Base-by-base conservation (phyloP, 2,888 invertebrate species). In the Heliconius aoede region DNA sequence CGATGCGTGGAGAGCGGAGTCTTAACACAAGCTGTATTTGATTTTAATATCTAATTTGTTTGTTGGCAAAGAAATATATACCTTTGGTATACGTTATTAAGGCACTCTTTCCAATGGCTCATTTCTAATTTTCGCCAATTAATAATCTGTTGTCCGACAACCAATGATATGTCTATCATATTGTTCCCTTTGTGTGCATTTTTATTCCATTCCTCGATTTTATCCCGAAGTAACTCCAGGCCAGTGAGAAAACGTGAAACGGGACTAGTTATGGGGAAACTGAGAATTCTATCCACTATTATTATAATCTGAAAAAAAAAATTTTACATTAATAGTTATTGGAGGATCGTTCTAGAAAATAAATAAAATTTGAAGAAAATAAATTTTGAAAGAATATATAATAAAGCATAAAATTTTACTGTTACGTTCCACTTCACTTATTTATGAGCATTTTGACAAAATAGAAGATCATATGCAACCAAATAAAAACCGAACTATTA, bases 121-220 rank as follows among this genome's bases (percentile, higher is more conserved):
- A 99, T 94, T 88, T 99, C 99, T 36, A 98, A 88, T 87, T 97
- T 97, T 77, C 99, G 96, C 99, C 99, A 99, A 72, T 96, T 95
- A 68, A 99, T 96, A 72, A 99, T 97, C 85, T 97, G 96, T 79
- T 96, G 95, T 0, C 97, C 97, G 1, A 99, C 94, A 40, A 95
- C 95, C 40, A 96, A 89, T n/a, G 98, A 96, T 78, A 97, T 95
- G 0, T 95, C 95, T 0, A 96, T 95, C 85, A 99, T 91, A 80
- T 98, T 98, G 78, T 99, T 98, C 9, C 97, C 97, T 81, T 95
- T 96, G 84, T 98, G 98, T 0, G 99, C 98, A 82, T 97, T 97
- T 83, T 97, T 96, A 88, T 99, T 98, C 99, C 99, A 99, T 84
- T 98, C 97, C 81, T 98, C 96, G 72, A 97, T 95, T 84, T 97